A percentile compares a stretch with the other conserved stretches of the same genome.
phyloP scores from a whole-genome alignment of 1,140 invertebrate species.

The Bombus haemorrhoidalis region DNA sequence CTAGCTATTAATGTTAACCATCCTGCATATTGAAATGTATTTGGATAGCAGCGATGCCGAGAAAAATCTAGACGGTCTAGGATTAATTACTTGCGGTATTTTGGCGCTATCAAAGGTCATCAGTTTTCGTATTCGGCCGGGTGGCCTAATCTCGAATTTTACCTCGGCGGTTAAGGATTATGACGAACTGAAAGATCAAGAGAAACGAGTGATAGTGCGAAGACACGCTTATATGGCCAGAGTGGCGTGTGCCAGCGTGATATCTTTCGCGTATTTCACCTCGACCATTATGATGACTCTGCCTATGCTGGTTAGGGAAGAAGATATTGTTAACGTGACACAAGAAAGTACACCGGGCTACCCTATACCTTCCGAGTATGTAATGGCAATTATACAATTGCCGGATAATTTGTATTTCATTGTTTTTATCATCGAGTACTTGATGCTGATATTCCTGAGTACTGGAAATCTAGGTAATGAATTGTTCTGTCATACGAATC shows the following conservation, averaged over 20 bases:
- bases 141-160: constrained; percentile 41
- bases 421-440: neutral
- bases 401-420: neutral
- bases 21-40: constrained; percentile 17
- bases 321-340: neutral
- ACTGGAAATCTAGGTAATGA: constrained; percentile 49
- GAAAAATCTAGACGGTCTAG: constrained; percentile 22
- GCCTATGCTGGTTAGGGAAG: neutral
- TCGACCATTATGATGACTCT: constrained; percentile 4
- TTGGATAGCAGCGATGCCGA: constrained; percentile 24
- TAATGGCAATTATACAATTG: neutral
- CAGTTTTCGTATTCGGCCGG: constrained; percentile 19
- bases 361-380: constrained; percentile 28
- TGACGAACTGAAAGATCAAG: neutral
- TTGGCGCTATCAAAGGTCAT: constrained; percentile 33
- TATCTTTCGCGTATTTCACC: constrained; percentile 35
- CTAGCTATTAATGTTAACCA: constrained; percentile 1
- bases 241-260: constrained; percentile 4
- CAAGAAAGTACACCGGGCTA: neutral
- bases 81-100: neutral
- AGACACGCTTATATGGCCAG: constrained; percentile 35
- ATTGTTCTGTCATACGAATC: neutral
- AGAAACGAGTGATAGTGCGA: constrained; percentile 29
- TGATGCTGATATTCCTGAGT: neutral
- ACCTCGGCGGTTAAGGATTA: constrained; percentile 42